Base-by-base conservation (phyloP, 92 coral and sea anemone species). In the Meandrina meandrites region DNA sequence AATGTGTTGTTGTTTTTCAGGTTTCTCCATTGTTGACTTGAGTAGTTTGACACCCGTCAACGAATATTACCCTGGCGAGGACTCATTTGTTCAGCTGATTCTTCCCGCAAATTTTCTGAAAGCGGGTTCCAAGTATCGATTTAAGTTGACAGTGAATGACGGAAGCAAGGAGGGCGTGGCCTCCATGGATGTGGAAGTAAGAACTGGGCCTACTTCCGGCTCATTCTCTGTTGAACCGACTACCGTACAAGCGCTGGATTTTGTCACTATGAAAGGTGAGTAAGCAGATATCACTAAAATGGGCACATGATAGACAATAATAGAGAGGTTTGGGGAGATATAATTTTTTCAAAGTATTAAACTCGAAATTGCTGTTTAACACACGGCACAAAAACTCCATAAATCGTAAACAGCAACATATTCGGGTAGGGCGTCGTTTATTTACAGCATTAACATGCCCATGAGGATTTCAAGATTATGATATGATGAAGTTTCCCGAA, bases 171-270 rank as follows among this genome's bases (percentile, higher is more conserved):
- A 69, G 13, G 93, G 93, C 15, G 16, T 57, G 27, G 81, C 90
- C 27, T 62, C 78, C 4, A 57, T 90, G 81, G 82, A 53, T 1
- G 90, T 90, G 22, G 80, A 77, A 37, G 90, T 90, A 16, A 75
- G 93, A 62, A 86, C 57, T 18, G 90, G 93, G 19, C 93, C 93
- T 1, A 82, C 90, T 16, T 86, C 93, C 37, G 93, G 93, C 2
- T 56, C 84, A 34, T 78, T 90, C 27, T 34, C 76, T 9, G 93
- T 79, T 17, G 60, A 54, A 48, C 82, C 76, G 8, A 37, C 45
- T 66, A 47, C 67, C 4, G 73, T 90, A 4, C 6, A 64, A 68
- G 84, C 79, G 7, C 37, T 90, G 81, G 87, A 86, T 18, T 19
- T 7, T 0, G 76, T 86, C 19, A 62, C 82, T 15, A 28, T 85